phyloP scores from a whole-genome alignment of 2,888 invertebrate genomes.

The Idaea straminata region DNA sequence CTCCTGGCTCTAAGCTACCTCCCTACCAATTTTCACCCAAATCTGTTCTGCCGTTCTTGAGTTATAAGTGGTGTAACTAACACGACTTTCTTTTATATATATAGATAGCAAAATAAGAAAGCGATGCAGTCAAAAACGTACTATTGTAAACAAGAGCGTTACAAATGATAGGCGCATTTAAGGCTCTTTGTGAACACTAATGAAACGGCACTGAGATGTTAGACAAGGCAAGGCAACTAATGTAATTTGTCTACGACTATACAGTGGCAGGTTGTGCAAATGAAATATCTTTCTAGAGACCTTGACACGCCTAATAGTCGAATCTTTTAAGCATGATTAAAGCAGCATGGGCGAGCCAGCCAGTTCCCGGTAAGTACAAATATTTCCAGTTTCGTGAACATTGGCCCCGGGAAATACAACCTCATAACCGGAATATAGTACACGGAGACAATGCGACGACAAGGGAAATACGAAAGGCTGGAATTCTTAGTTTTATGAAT shows the following conservation, averaged over 20 bases:
- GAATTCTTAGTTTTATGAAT: conserved; percentile 27
- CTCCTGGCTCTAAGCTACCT: too few species aligned
- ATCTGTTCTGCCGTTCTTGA: too few species aligned
- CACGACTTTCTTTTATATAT: too few species aligned
- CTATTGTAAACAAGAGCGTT: neutral
- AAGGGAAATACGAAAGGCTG: conserved; percentile 29
- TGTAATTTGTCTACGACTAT: conserved; percentile 18
- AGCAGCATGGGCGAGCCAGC: conserved; percentile 9
- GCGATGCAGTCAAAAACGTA: neutral
- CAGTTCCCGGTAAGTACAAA: conserved; percentile 3
- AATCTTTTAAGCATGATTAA: conserved; percentile 32
- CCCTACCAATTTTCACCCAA: too few species aligned
- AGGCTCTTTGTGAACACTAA: neutral
- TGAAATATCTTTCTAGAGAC: conserved; percentile 38
- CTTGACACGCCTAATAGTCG: conserved; percentile 51
- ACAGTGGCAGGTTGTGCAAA: conserved; percentile 41
- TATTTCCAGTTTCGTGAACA: conserved; percentile 15
- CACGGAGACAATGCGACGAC: conserved; percentile 30
- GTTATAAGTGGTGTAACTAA: too few species aligned
- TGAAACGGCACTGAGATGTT: neutral
- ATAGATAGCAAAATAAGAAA: neutral
- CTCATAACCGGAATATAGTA: conserved; percentile 27
- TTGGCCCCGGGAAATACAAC: conserved; percentile 24
- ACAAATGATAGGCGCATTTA: neutral
- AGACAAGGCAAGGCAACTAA: conserved; percentile 4